Evolutionary conservation across 2,888 invertebrate species (phyloP), one percentile per base, ranked within the genome.

Genomic region (Phyllotreta striolata): DNA sequence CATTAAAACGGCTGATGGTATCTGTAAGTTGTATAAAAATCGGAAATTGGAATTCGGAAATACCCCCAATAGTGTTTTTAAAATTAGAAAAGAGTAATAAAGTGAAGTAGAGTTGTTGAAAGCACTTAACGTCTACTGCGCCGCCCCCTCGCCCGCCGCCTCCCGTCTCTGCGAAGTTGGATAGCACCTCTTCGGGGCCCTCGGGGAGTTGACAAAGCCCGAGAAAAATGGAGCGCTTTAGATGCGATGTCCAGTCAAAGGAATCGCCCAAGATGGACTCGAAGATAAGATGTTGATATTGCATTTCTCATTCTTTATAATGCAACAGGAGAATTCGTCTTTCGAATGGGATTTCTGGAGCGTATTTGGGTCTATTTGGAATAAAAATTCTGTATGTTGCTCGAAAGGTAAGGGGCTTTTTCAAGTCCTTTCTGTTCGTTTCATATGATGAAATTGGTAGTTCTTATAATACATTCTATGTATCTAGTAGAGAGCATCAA

Each of bases 221-320:
- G 72, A 75, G 77, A 77, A 78, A 77, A 78, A 78, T 78, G 76
- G 77, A 75, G 74, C 76, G 77, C 75, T 76, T 78, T 78, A 77
- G 77, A 78, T 76, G 74, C 68, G 66, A 75, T 72, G 77, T 77
- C 77, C 77, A 75, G 77, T 78, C 77, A 78, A 78, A 78, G 77
- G 76, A 74, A 76, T 76, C 72, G 76, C 74, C 76, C 74, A 72
- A 77, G 77, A 77, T 77, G 77, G 77, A 76, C 77, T 74, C 66
- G 66, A 69, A 72, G 76, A 77, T 77, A 74, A 76, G 77, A 76
- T 78, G 78, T 78, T 78, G 80, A 81, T 81, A 80, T 82, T 82
- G 81, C 81, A 82, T 82, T 81, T 82, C 81, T 81, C 80, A 80
- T 81, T 81, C 81, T 80, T 80, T 81, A 81, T 81, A 81, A 82